phyloP scores from a whole-genome alignment of 2,113 vertebrate genomes.

The Embiotoca jacksoni region DNA sequence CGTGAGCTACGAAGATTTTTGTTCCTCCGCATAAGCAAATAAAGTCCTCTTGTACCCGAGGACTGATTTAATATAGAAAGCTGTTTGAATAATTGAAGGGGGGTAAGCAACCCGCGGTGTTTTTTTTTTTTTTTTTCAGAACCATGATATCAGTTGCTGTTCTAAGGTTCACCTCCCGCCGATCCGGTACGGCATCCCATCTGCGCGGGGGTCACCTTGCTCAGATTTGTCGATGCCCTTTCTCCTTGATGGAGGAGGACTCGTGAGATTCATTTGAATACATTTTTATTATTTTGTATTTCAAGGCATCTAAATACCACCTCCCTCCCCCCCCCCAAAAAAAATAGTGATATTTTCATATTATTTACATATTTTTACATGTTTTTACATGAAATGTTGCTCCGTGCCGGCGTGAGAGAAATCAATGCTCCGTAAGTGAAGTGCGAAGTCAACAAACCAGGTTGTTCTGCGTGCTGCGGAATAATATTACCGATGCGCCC shows the following conservation, averaged over 20 bases:
- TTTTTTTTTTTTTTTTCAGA: slow-evolving; percentile 39
- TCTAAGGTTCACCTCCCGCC: slow-evolving; percentile 58
- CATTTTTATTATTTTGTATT: slow-evolving; percentile 43
- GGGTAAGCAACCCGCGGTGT: slow-evolving; percentile 52
- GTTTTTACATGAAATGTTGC: slow-evolving; percentile 45
- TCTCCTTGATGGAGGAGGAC: not conserved
- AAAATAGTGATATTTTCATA: slow-evolving; percentile 48
- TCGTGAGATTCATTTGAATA: slow-evolving; percentile 54
- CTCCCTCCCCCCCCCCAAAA: not conserved
- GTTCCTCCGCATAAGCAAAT: slow-evolving; percentile 51
- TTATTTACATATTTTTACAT: slow-evolving; percentile 77
- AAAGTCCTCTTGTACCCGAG: slow-evolving; percentile 38
- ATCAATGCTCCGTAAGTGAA: slow-evolving; percentile 23
- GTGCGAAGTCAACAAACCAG: slow-evolving; percentile 38
- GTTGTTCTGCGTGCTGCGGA: slow-evolving; percentile 23
- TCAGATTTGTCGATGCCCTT: slow-evolving; percentile 23
- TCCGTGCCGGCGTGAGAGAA: slow-evolving; percentile 9
- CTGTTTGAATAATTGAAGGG: slow-evolving; percentile 72
- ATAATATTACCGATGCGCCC: slow-evolving; percentile 22
- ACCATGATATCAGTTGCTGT: slow-evolving; percentile 43
- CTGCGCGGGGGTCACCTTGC: slow-evolving; percentile 59
- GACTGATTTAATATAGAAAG: slow-evolving; percentile 56
- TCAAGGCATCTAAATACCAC: slow-evolving; percentile 26
- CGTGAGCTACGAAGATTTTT: slow-evolving; percentile 30
- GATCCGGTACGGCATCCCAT: slow-evolving; percentile 41